Evolutionary conservation across 2,888 invertebrate genomes (phyloP).

Genomic region (Nebria brevicollis): DNA sequence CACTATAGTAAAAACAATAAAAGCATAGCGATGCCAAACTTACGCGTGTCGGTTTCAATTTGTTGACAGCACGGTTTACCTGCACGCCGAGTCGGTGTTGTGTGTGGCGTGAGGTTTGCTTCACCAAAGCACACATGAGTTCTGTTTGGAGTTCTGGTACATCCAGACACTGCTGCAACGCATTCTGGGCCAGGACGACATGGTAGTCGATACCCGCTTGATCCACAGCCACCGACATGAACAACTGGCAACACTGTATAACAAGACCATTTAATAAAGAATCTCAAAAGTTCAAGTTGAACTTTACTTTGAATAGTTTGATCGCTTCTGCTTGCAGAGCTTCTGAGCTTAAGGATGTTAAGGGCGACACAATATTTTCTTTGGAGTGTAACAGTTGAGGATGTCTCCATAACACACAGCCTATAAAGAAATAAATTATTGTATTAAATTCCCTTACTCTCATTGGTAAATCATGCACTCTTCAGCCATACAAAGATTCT

Average conservation of each 20-base stretch:
- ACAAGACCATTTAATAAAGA: slow-evolving; percentile 48
- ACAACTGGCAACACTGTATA: slow-evolving; percentile 88
- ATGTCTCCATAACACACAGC: slow-evolving; percentile 93
- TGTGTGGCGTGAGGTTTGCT: slow-evolving; percentile 90
- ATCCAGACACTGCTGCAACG: slow-evolving; percentile 91
- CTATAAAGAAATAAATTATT: slow-evolving; percentile 60
- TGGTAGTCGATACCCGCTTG: slow-evolving; percentile 97
- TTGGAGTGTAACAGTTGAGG: slow-evolving; percentile 90
- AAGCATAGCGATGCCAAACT: slow-evolving; percentile 43
- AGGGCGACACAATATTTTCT: slow-evolving; percentile 87
- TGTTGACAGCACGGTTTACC: slow-evolving; percentile 55
- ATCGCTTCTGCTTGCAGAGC: slow-evolving; percentile 89
- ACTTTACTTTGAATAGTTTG: slow-evolving; percentile 87
- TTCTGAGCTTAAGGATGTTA: slow-evolving; percentile 91
- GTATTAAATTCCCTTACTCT: not conserved
- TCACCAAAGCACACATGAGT: slow-evolving; percentile 89
- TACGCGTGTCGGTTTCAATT: slow-evolving; percentile 47
- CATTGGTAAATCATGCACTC: not conserved
- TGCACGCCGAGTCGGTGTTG: slow-evolving; percentile 71
- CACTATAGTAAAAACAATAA: slow-evolving; percentile 12
- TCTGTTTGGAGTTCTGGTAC: slow-evolving; percentile 92
- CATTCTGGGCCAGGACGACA: slow-evolving; percentile 96
- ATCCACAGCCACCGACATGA: slow-evolving; percentile 95
- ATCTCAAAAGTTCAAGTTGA: not conserved
- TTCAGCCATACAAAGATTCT: slow-evolving; percentile 56